A percentile compares a stretch with the other conserved stretches of the same genome.
Evolutionary conservation across 2,113 vertebrate genomes (phyloP).

Genomic region (Martes martes): DNA sequence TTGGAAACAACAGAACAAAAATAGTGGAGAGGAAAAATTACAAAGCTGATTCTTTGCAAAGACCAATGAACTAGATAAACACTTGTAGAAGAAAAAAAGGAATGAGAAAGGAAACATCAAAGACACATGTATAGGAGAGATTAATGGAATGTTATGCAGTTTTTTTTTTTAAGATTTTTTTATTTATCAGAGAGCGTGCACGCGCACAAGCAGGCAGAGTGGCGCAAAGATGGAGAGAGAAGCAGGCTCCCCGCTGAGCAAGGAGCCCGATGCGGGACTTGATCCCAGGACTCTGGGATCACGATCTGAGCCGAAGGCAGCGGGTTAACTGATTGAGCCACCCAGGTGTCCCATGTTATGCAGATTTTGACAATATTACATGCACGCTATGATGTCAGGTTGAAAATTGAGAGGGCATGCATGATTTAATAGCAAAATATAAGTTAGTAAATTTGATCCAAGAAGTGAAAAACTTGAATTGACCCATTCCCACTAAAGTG

Average conservation of each 20-base stretch:
- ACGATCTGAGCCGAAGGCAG: too few relatives aligned
- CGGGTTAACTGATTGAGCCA: too few relatives aligned
- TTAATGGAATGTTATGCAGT: not conserved
- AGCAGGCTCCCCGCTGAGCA: too few relatives aligned
- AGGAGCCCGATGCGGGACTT: too few relatives aligned
- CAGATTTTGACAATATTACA: not conserved
- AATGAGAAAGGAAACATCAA: not conserved
- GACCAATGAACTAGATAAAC: not conserved
- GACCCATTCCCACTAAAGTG: not conserved
- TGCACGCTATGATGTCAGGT: not conserved
- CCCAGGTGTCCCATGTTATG: not conserved
- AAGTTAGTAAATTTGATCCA: not conserved
- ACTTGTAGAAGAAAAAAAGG: not conserved
- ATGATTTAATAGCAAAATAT: conserved; percentile 10
- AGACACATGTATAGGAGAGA: not conserved
- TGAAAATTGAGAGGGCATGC: not conserved
- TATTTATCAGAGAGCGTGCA: too few relatives aligned
- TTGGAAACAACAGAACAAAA: conserved; percentile 31
- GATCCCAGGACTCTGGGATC: too few relatives aligned
- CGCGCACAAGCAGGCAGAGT: too few relatives aligned
- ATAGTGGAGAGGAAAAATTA: not conserved
- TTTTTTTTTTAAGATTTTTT: not conserved
- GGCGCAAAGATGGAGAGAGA: too few relatives aligned
- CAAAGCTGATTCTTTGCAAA: conserved; percentile 7
- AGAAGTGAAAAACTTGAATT: conserved; percentile 30